phyloP scores from a whole-genome alignment of 2,113 vertebrate species.

The Percopsis transmontana region DNA sequence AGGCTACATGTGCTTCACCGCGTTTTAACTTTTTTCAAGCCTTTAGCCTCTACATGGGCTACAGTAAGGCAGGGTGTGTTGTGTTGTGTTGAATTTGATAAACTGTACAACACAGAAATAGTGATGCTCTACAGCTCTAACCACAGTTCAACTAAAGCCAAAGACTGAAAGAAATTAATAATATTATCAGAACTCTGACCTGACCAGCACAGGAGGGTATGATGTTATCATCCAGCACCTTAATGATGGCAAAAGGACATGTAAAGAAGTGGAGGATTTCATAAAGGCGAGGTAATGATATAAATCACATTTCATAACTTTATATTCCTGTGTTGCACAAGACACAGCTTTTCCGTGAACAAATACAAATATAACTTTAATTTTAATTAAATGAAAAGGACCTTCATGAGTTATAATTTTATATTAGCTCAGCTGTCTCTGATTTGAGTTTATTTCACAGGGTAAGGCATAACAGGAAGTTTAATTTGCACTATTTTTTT shows the following conservation, averaged over 20 bases:
- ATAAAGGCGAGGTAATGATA: conserved; percentile 88
- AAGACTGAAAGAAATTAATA: neutral
- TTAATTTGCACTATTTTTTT: too few species aligned
- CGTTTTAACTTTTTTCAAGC: neutral
- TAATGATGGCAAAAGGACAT: conserved; percentile 90
- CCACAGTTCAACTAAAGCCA: neutral
- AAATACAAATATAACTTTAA: too few species aligned
- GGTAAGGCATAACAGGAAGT: too few species aligned
- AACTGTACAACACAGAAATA: neutral
- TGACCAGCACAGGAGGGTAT: conserved; percentile 86
- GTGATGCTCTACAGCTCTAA: neutral
- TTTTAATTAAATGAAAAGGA: too few species aligned
- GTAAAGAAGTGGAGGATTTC: conserved; percentile 96
- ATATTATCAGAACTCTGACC: conserved; percentile 80
- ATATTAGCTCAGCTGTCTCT: too few species aligned
- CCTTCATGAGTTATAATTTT: too few species aligned
- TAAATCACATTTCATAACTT: neutral
- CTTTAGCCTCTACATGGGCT: neutral
- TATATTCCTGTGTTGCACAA: too few species aligned
- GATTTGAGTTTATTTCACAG: too few species aligned
- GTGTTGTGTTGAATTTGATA: neutral
- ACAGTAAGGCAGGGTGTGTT: neutral
- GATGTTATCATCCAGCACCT: conserved; percentile 89
- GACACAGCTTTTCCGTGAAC: too few species aligned
- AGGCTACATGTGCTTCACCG: neutral